Percentiles rank a stretch among this genome's conserved stretches.
phyloP scores from a whole-genome alignment of 1,140 invertebrate genomes.

The Charaxes varanes region DNA sequence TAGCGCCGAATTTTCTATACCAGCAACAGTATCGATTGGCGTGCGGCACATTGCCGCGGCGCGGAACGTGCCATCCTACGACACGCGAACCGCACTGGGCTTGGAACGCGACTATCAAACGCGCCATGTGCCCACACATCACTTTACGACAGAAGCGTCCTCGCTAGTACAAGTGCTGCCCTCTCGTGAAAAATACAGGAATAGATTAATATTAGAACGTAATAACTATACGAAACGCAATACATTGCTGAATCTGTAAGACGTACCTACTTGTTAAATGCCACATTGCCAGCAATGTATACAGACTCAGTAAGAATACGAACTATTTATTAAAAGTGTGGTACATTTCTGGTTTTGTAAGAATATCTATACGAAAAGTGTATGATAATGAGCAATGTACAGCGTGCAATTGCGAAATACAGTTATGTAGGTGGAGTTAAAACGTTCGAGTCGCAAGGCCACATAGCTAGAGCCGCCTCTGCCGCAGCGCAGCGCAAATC shows the following conservation, averaged over 20 bases:
- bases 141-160: slow-evolving; percentile 61
- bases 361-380: not conserved
- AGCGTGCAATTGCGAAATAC: slow-evolving; percentile 5
- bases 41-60: slow-evolving; percentile 49
- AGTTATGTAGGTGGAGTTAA: slow-evolving; percentile 3
- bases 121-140: too few relatives aligned
- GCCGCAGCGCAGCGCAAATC: slow-evolving; percentile 68
- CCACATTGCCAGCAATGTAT: slow-evolving; percentile 12
- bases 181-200: slow-evolving; percentile 66
- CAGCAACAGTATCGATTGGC: slow-evolving; percentile 49
- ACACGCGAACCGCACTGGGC: slow-evolving; percentile 30
- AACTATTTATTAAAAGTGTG: not conserved
- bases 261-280: too few relatives aligned
- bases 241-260: too few relatives aligned
- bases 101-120: slow-evolving; percentile 37
- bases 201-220: slow-evolving; percentile 65
- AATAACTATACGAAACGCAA: too few relatives aligned
- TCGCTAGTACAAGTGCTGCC: slow-evolving; percentile 59
- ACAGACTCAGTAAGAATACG: not conserved
- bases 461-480: slow-evolving; percentile 55
- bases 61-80: slow-evolving; percentile 13
- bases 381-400: slow-evolving; percentile 19
- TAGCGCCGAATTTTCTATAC: slow-evolving; percentile 33
- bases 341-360: slow-evolving; percentile 26
- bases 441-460: slow-evolving; percentile 42